phyloP scores from a whole-genome alignment of 35 echinoderm and acorn worm genomes.

The Lytechinus variegatus region DNA sequence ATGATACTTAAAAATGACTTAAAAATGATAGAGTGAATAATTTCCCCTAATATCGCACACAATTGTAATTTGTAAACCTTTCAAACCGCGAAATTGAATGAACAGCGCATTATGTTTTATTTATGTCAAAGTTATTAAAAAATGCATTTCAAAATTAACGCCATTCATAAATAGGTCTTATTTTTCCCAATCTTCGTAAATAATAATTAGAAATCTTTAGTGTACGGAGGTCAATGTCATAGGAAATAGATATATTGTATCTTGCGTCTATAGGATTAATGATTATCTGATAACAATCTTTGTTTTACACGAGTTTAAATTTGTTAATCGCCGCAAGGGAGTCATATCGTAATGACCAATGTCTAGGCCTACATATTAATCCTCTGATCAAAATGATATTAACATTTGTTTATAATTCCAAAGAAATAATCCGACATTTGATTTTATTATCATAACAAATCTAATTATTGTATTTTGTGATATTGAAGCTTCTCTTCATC shows the following conservation, averaged over 20 bases:
- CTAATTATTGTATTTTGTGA: neutral
- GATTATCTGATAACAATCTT: neutral
- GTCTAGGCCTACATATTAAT: neutral
- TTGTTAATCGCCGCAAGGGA: neutral
- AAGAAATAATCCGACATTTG: neutral
- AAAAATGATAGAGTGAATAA: no score
- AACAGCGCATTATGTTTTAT: neutral
- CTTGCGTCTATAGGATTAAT: neutral
- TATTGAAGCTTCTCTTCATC: neutral
- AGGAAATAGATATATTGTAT: neutral
- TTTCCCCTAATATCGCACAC: no score
- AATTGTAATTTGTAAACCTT: no score
- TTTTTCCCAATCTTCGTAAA: neutral
- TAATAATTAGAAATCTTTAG: neutral
- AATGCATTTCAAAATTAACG: neutral
- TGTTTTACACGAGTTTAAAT: neutral
- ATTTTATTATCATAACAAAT: neutral
- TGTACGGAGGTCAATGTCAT: neutral
- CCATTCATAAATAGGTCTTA: neutral
- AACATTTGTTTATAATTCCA: neutral
- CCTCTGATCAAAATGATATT: neutral
- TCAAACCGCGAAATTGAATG: no score
- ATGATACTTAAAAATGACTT: no score
- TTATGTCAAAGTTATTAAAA: neutral
- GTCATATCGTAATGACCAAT: neutral